These are phyloP conservation scores for Phataginus tetradactyla DNA, from an alignment of 2,797 vertebrate species.

Conservation along the genomic window DNA sequence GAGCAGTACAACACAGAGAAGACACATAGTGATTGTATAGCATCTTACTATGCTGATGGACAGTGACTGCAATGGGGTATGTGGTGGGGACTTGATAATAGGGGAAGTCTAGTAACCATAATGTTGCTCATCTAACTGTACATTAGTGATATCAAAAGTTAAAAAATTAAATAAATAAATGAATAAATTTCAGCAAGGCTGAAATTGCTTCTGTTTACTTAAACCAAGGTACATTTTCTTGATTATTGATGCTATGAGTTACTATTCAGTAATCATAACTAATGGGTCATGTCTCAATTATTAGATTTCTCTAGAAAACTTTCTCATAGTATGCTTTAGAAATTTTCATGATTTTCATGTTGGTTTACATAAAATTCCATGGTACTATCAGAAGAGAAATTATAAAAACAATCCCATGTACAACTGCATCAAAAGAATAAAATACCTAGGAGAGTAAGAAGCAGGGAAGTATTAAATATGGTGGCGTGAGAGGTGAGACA, in stretches of 20 bases:
- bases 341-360: constrained; percentile 42
- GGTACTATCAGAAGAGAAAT: background rate
- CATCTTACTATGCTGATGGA: too few species aligned
- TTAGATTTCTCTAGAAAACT: background rate
- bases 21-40: too few species aligned
- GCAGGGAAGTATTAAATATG: too few species aligned
- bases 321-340: constrained; percentile 36
- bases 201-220: background rate
- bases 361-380: constrained; percentile 58
- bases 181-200: background rate
- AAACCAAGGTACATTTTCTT: constrained; percentile 2
- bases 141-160: background rate
- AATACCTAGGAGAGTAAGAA: background rate
- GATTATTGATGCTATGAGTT: background rate
- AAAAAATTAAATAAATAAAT: too few species aligned
- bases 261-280: background rate
- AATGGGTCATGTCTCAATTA: background rate
- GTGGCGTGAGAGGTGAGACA: too few species aligned
- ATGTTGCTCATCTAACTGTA: too few species aligned
- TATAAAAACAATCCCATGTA: background rate
- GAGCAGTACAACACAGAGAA: too few species aligned
- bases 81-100: too few species aligned
- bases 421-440: background rate
- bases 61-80: too few species aligned
- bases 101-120: too few species aligned